These are phyloP conservation scores for Etia nguti DNA, from an alignment of 2,113 vertebrate genomes.

Conservation along the genomic window DNA sequence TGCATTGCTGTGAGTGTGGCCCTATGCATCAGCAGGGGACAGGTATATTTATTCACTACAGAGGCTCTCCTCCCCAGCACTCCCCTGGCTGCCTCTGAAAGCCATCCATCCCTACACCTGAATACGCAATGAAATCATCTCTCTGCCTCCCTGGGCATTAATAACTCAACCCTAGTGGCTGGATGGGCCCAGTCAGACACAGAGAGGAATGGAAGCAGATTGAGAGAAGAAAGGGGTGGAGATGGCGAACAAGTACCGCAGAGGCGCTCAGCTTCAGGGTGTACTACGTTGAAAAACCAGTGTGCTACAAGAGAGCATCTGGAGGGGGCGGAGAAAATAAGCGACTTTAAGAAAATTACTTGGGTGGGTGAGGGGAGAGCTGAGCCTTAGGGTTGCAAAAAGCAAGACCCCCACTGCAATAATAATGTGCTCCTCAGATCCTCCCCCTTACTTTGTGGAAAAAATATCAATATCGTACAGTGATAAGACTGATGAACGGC, in stretches of 20 bases:
- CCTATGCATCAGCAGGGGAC: slow-evolving; percentile 66
- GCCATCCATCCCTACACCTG: slow-evolving; percentile 69
- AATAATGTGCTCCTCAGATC: background rate
- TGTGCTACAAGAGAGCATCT: background rate
- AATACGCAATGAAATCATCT: slow-evolving; percentile 74
- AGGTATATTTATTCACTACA: slow-evolving; percentile 71
- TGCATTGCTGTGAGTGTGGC: slow-evolving; percentile 63
- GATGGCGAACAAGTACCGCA: slow-evolving; percentile 12
- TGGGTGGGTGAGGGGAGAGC: background rate
- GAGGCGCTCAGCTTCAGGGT: background rate
- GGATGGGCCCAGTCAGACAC: slow-evolving; percentile 35
- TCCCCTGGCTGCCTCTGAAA: slow-evolving; percentile 60
- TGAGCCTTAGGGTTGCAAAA: background rate
- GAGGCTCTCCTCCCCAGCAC: slow-evolving; percentile 60
- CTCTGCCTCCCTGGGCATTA: slow-evolving; percentile 60
- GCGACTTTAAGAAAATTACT: background rate
- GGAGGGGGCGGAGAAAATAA: background rate
- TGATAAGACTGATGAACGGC: background rate
- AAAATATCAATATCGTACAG: background rate
- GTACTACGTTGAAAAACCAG: background rate
- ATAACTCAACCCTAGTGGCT: slow-evolving; percentile 65
- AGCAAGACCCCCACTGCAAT: background rate
- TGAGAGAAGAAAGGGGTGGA: slow-evolving; percentile 29
- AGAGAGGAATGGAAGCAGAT: slow-evolving; percentile 31
- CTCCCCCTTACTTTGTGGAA: background rate